phyloP scores from a whole-genome alignment of 2,888 invertebrate species.

The Acronicta alni region DNA sequence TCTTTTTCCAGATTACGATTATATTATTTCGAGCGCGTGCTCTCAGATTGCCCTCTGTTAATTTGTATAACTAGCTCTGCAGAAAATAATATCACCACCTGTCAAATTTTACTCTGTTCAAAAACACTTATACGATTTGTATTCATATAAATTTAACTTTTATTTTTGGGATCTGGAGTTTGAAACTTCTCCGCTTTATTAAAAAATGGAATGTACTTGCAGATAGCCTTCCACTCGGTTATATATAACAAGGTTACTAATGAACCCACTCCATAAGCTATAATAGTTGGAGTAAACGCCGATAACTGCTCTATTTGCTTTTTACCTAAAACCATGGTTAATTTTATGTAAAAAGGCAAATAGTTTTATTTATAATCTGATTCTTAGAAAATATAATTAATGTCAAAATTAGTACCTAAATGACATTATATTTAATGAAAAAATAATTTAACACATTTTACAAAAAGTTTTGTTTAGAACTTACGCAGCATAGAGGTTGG shows the following conservation, averaged over 20 bases:
- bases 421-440: neutral
- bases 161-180: conserved; percentile 1
- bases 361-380: neutral
- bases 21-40: conserved; percentile 72
- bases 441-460: neutral
- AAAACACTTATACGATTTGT: neutral
- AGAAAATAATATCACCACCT: conserved; percentile 20
- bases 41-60: conserved; percentile 49
- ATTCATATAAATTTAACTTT: neutral
- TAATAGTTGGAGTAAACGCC: conserved; percentile 84
- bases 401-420: neutral
- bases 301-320: conserved; percentile 88
- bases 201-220: conserved; percentile 92
- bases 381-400: neutral
- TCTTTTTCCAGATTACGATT: conserved; percentile 72
- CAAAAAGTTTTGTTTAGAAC: neutral
- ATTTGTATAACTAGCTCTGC: conserved; percentile 49
- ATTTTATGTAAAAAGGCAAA: conserved; percentile 1
- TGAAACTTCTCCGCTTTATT: conserved; percentile 32
- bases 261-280: conserved; percentile 89
- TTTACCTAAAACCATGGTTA: conserved; percentile 81
- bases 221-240: conserved; percentile 93
- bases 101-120: conserved; percentile 7
- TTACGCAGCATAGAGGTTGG: neutral
- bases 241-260: conserved; percentile 90